phyloP scores from a whole-genome alignment of 2,113 vertebrate species.

The Macheiramphus alcinus region DNA sequence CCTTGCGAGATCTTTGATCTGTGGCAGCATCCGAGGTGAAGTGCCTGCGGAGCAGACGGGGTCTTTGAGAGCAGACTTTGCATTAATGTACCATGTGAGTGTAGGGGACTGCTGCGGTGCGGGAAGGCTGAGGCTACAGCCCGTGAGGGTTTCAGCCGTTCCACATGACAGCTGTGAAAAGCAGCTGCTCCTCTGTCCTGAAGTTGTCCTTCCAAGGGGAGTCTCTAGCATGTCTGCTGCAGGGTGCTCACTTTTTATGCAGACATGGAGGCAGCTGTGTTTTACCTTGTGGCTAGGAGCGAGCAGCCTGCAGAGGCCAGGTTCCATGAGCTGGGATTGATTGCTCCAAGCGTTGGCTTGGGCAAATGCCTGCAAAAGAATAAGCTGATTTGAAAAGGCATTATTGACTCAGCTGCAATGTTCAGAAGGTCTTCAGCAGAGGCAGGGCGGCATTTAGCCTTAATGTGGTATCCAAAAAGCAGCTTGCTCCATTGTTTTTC shows the following conservation, averaged over 20 bases:
- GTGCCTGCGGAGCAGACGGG: fast-evolving
- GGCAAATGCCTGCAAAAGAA: background rate
- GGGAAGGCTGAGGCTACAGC: background rate
- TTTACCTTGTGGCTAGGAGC: background rate
- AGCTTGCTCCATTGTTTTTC: background rate
- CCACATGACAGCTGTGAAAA: background rate
- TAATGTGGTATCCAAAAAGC: background rate
- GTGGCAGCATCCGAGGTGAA: fast-evolving
- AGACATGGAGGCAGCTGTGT: background rate
- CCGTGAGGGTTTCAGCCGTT: background rate
- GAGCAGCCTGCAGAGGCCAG: background rate
- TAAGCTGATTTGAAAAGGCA: background rate
- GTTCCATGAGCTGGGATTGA: background rate
- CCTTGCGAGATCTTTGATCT: background rate
- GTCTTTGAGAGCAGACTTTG: background rate
- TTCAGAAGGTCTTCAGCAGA: background rate
- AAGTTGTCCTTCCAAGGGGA: background rate
- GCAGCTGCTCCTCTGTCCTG: background rate
- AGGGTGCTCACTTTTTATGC: background rate
- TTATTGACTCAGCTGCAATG: constrained; percentile 13
- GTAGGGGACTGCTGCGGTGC: fast-evolving
- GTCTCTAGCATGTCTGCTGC: background rate
- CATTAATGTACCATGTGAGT: fast-evolving
- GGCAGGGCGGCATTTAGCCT: background rate
- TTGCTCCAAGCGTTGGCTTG: background rate